Base-by-base conservation (phyloP, 2,797 vertebrate genomes). In the Ctenosaura bakeri region DNA sequence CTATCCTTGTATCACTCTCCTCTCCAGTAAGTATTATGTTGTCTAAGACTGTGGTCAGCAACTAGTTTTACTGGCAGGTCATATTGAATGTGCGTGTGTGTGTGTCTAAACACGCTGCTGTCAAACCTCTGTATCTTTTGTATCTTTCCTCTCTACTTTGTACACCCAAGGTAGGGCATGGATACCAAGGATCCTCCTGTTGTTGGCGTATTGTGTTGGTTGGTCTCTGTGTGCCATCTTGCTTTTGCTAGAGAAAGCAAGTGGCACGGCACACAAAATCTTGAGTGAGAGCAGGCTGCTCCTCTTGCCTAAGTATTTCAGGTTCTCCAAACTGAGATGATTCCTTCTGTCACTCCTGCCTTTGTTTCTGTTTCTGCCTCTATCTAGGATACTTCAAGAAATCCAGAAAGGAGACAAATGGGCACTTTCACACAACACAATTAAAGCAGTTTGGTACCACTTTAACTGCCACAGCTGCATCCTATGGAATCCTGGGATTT, bases 1-100 rank as follows among this genome's bases (percentile, higher is more conserved):
- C 96, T 97, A 94, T 96, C 95, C 96, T 97, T 97, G 97, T 97
- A 79, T 94, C 96, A 95, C 96, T 97, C 97, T 97, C 95, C 96
- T 97, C 95, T 97, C 96, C 97, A 98, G 98, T 98, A 98, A 98
- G 98, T 98, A 97, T 93, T 89, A 12, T 50, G 84, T 83, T 76
- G 82, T 95, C 22, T 90, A 94, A 95, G 81, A 93, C 54, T 92
- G 91, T 87, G 92, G 52, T 46, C 20, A 71, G 26, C 86, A 86
- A 83, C 81, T 78, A 59, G 16, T 89, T 83, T 64, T 64, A 87
- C 46, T 50, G 71, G 46, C 20, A 84, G 56, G 32, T 81, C 8
- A n/a, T 38, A 26, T 16, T 50, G 59, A 77, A 24, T 59, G 7
- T 16, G 50, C 6, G 42, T 10, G 3, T 18, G 66, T 46, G 64